Percentiles rank a stretch among this genome's conserved stretches.
Conservation (phyloP, 2,113 vertebrate genomes). For the Melierax canorus region DNA sequence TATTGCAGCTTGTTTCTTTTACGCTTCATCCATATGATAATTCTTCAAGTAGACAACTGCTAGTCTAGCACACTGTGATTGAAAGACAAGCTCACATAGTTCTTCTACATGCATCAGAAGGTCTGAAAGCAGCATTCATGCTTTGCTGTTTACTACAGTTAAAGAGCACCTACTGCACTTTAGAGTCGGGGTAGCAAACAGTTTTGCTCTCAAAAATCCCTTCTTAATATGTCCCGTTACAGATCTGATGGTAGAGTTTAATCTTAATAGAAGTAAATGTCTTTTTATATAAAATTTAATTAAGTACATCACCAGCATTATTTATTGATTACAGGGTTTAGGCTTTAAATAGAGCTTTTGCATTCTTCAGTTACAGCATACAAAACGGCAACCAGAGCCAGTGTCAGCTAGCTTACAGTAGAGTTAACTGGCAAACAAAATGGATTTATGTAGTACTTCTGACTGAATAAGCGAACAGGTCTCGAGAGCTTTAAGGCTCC, state of each 20-base stretch:
- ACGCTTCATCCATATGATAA: accelerated
- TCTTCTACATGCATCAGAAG: background rate
- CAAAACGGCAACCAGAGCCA: background rate
- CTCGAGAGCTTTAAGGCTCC: background rate
- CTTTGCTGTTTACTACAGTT: background rate
- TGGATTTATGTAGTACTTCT: background rate
- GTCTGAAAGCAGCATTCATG: background rate
- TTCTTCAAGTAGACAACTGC: background rate
- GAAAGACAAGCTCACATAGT: background rate
- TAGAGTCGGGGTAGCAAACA: background rate
- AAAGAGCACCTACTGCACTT: background rate
- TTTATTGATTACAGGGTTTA: background rate
- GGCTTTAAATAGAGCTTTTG: background rate
- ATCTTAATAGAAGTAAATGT: background rate
- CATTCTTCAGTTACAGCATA: background rate
- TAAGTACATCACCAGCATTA: background rate
- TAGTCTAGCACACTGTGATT: accelerated
- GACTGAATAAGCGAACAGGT: background rate
- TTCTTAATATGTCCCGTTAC: background rate
- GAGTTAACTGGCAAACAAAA: background rate
- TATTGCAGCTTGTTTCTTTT: background rate
- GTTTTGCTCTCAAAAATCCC: background rate
- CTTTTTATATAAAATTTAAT: background rate
- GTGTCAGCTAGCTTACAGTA: background rate
- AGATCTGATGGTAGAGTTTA: background rate